Percentiles rank a stretch among this genome's conserved stretches.
These are phyloP conservation scores for Steinernema khuongi DNA, from an alignment of 1,140 invertebrate species.

Conservation along the genomic window DNA sequence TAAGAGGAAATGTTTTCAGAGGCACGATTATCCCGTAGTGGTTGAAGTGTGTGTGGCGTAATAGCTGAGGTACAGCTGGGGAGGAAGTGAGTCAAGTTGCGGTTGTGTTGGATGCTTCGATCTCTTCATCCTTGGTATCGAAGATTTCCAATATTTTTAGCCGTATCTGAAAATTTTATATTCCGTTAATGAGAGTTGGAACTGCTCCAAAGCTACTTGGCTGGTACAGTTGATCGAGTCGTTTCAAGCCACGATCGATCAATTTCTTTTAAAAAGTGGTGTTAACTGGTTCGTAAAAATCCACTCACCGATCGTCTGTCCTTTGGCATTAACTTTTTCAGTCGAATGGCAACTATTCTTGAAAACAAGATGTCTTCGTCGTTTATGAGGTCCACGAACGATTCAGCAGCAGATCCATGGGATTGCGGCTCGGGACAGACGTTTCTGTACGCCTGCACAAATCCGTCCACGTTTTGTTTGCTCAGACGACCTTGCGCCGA, in stretches of 20 bases:
- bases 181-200: not conserved
- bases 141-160: slow-evolving; percentile 3
- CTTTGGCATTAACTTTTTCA: slow-evolving; percentile 43
- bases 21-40: slow-evolving; percentile 2
- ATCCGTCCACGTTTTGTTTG: slow-evolving; percentile 5
- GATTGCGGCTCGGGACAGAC: not conserved
- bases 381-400: slow-evolving; percentile 16
- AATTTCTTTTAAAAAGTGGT: no score
- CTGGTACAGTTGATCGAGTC: no score
- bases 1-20: not conserved
- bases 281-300: no score
- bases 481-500: not conserved
- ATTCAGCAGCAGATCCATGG: not conserved
- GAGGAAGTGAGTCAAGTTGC: not conserved
- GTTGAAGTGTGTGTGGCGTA: not conserved
- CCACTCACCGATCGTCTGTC: slow-evolving; percentile 33
- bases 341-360: slow-evolving; percentile 46
- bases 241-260: no score
- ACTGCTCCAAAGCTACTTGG: no score
- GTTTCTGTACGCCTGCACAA: slow-evolving; percentile 1
- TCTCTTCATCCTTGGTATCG: not conserved
- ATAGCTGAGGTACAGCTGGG: not conserved
- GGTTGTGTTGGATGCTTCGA: not conserved
- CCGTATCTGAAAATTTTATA: not conserved
- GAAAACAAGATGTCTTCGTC: slow-evolving; percentile 48